phyloP scores from a whole-genome alignment of 2,113 vertebrate species.

The Riparia riparia region DNA sequence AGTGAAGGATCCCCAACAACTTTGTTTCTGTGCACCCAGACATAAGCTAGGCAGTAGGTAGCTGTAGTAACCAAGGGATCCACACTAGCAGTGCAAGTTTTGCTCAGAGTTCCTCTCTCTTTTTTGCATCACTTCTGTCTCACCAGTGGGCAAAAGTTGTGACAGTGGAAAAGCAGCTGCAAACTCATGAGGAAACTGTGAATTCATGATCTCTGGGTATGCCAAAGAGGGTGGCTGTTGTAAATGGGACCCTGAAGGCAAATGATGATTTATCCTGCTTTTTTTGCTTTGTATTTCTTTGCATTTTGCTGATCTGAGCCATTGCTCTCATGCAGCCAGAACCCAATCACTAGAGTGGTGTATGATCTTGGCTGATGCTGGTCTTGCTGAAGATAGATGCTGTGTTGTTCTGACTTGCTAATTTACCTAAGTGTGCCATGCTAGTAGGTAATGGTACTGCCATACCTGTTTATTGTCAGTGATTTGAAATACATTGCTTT shows the following conservation, averaged over 20 bases:
- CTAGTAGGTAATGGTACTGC: not conserved
- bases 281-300: not conserved
- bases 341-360: not conserved
- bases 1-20: not conserved
- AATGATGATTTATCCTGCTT: not conserved
- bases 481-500: not conserved
- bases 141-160: not conserved
- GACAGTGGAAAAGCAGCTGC: not conserved
- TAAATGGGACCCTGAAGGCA: not conserved
- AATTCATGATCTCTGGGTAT: not conserved
- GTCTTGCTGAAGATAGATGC: not conserved
- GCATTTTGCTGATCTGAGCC: not conserved
- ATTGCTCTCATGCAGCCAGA: not conserved
- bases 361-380: not conserved
- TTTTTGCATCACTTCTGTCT: not conserved
- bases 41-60: not conserved
- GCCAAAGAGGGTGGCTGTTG: not conserved
- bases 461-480: not conserved
- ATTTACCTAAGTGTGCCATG: not conserved
- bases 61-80: not conserved
- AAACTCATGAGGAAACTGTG: not conserved
- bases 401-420: not conserved
- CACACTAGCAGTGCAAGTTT: not conserved
- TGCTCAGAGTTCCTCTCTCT: not conserved
- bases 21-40: not conserved